Conservation (phyloP, 2,888 invertebrate species). For the Caenorhabditis panamensis region DNA sequence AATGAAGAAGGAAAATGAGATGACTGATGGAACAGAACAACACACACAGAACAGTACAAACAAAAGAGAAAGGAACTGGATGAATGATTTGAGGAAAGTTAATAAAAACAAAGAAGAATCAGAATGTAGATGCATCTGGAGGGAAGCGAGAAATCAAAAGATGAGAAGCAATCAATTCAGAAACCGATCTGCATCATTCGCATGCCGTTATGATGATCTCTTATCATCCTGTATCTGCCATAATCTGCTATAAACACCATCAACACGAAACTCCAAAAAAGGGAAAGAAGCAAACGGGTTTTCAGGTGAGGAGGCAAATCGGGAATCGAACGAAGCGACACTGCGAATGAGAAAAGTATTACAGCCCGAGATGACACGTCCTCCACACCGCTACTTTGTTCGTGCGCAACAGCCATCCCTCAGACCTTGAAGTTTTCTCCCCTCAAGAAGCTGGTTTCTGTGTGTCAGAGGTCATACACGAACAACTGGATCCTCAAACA, state of each 20-base stretch:
- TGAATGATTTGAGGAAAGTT: too few relatives aligned
- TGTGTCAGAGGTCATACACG: slow-evolving; percentile 35
- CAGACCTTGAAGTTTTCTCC: slow-evolving; percentile 34
- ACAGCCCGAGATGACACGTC: slow-evolving; percentile 41
- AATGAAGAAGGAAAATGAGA: too few relatives aligned
- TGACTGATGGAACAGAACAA: too few relatives aligned
- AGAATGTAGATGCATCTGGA: too few relatives aligned
- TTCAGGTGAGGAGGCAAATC: slow-evolving; percentile 9
- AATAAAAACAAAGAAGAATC: too few relatives aligned
- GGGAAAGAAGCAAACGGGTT: slow-evolving; percentile 10
- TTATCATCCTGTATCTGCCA: background rate
- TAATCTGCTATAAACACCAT: slow-evolving; percentile 16
- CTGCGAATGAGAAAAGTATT: slow-evolving; percentile 31
- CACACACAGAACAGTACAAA: too few relatives aligned
- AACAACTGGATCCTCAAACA: slow-evolving; percentile 30
- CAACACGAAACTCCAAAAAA: slow-evolving; percentile 12
- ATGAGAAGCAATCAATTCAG: background rate
- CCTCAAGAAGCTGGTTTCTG: slow-evolving; percentile 46
- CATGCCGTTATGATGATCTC: slow-evolving; percentile 1
- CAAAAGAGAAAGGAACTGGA: background rate
- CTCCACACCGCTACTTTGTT: slow-evolving; percentile 42
- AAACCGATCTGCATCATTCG: background rate
- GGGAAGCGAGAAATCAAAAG: background rate
- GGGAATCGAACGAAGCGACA: slow-evolving; percentile 30
- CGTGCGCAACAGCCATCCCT: slow-evolving; percentile 1